These are phyloP conservation scores for Spheniscus humboldti DNA, from an alignment of 2,797 vertebrate species.

Conservation along the genomic window DNA sequence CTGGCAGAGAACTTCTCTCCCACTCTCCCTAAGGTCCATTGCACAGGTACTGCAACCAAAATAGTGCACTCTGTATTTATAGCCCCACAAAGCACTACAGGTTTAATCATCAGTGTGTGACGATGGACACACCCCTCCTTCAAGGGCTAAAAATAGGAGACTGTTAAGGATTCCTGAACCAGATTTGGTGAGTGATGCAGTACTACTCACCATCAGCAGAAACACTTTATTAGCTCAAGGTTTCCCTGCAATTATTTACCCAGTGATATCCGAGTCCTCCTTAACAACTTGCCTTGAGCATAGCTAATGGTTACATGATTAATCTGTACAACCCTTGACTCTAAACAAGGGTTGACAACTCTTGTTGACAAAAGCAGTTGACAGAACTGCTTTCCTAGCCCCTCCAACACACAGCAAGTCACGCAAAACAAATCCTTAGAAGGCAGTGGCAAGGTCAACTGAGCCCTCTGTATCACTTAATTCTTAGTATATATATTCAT, in stretches of 20 bases:
- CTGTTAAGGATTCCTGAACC: neutral
- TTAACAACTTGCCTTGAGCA: neutral
- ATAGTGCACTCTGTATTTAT: slow-evolving; percentile 26
- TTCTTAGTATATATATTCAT: neutral
- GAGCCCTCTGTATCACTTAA: neutral
- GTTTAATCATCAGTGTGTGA: neutral
- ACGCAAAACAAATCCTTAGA: neutral
- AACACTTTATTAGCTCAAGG: neutral
- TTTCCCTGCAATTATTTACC: neutral
- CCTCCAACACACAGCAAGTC: neutral
- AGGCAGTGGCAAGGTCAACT: neutral
- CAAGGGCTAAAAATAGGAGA: neutral
- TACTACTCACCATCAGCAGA: neutral
- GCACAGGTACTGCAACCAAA: slow-evolving; percentile 28
- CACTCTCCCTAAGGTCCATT: neutral
- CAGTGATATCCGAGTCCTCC: neutral
- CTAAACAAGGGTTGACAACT: neutral
- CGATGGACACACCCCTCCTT: neutral
- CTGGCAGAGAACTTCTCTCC: neutral
- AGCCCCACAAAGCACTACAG: neutral
- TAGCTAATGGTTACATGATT: slow-evolving; percentile 12
- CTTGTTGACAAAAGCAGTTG: neutral
- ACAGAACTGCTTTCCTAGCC: neutral
- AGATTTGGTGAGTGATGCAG: neutral
- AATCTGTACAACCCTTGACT: neutral